Evolutionary conservation across 2,797 vertebrate species (phyloP).

Genomic region (Adrianichthys oophorus): DNA sequence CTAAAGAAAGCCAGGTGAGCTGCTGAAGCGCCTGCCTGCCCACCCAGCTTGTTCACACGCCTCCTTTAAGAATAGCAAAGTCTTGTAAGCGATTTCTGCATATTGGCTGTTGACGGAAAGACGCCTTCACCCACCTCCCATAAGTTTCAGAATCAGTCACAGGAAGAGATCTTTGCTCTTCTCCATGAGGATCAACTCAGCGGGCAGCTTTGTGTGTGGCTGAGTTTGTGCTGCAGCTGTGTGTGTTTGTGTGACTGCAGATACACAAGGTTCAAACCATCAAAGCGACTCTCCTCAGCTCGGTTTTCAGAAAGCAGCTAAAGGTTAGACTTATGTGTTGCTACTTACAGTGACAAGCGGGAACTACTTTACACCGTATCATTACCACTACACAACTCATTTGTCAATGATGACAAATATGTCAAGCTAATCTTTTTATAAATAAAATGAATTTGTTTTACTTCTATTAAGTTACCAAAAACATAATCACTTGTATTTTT

Average conservation of each 20-base stretch:
- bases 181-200: conserved; percentile 20
- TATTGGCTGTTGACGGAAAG: conserved; percentile 15
- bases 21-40: conserved; percentile 45
- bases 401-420: conserved; percentile 49
- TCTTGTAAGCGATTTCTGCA: conserved; percentile 61
- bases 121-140: conserved; percentile 37
- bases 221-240: conserved; percentile 28
- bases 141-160: conserved; percentile 29
- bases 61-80: conserved; percentile 65
- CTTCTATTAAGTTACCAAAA: too few species aligned
- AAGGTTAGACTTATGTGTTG: conserved; percentile 73
- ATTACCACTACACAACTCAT: conserved; percentile 48
- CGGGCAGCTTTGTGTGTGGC: conserved; percentile 23
- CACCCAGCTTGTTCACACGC: conserved; percentile 71
- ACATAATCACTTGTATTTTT: too few species aligned
- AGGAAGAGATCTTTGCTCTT: conserved; percentile 49
- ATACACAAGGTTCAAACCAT: conserved; percentile 60
- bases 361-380: conserved; percentile 57
- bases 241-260: conserved; percentile 46
- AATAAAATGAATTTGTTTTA: not conserved
- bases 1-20: conserved; percentile 78
- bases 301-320: conserved; percentile 74
- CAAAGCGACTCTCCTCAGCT: conserved; percentile 63
- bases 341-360: conserved; percentile 68
- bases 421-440: conserved; percentile 5